Conservation (phyloP, 2,113 vertebrate genomes). For the Suricata suricatta region DNA sequence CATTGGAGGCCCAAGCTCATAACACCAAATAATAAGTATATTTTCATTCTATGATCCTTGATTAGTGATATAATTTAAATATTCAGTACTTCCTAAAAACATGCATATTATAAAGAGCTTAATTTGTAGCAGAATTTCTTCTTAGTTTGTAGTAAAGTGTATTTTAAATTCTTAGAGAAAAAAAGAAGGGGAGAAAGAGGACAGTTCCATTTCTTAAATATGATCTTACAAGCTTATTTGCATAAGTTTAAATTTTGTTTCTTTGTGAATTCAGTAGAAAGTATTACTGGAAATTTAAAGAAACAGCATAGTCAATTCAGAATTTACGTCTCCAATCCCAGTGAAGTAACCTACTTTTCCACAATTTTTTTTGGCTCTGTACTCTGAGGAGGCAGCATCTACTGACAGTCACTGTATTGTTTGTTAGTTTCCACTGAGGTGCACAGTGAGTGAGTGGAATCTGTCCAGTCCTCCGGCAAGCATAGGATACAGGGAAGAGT, state of each 20-base stretch:
- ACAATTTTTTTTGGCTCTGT: constrained; percentile 72
- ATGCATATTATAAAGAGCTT: background rate
- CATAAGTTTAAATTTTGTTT: background rate
- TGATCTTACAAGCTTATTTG: constrained; percentile 30
- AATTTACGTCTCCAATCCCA: constrained; percentile 40
- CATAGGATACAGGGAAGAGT: constrained; percentile 75
- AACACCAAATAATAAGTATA: constrained; percentile 6
- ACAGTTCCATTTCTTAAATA: background rate
- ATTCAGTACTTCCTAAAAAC: background rate
- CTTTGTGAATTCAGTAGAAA: constrained; percentile 14
- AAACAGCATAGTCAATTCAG: constrained; percentile 33
- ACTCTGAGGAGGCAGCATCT: constrained; percentile 75
- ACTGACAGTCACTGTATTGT: constrained; percentile 78
- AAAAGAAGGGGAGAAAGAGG: background rate
- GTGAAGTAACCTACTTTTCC: constrained; percentile 73
- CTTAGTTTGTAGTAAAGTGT: background rate
- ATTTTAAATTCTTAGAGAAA: constrained; percentile 44
- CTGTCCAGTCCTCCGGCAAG: constrained; percentile 44
- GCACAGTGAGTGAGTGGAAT: constrained; percentile 71
- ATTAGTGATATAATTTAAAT: background rate
- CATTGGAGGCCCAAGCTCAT: background rate
- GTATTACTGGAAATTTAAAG: constrained; percentile 42
- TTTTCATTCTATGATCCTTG: constrained; percentile 44
- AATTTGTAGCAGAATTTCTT: constrained; percentile 8
- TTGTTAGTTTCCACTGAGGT: constrained; percentile 73